Conservation (phyloP, 2,113 vertebrate genomes). For the Grammomys dolichurus region DNA sequence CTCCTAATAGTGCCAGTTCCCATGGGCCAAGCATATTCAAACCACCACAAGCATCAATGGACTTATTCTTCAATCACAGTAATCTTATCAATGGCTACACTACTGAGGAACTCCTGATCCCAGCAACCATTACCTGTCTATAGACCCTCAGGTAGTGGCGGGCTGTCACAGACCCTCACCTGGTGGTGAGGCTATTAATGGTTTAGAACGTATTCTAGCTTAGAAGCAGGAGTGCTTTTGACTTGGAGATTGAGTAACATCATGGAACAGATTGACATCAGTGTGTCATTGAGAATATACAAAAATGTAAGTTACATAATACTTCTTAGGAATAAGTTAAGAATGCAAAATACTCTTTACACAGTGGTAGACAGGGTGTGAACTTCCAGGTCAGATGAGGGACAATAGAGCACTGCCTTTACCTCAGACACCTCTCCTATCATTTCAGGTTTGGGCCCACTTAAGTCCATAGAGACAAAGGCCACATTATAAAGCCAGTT, state of each 20-base stretch:
- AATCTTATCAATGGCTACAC: not conserved
- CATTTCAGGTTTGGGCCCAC: too few relatives aligned
- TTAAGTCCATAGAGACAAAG: too few relatives aligned
- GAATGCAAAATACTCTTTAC: not conserved
- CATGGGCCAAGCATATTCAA: too few relatives aligned
- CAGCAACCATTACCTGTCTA: not conserved
- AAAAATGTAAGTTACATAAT: not conserved
- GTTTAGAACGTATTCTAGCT: not conserved
- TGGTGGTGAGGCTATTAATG: not conserved
- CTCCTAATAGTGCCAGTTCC: too few relatives aligned
- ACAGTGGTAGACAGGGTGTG: not conserved
- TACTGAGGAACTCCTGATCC: not conserved
- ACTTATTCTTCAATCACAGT: not conserved
- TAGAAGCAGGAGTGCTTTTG: not conserved
- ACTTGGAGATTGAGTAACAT: not conserved
- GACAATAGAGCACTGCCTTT: too few relatives aligned
- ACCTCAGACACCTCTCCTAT: too few relatives aligned
- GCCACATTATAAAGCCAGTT: too few relatives aligned
- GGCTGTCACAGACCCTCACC: not conserved
- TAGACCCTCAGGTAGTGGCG: not conserved
- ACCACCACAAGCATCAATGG: not conserved
- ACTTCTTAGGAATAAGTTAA: not conserved
- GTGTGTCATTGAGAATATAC: not conserved
- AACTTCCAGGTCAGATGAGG: too few relatives aligned
- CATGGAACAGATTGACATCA: not conserved